phyloP scores from a whole-genome alignment of 2,888 invertebrate genomes.

The Charanyca ferruginea region DNA sequence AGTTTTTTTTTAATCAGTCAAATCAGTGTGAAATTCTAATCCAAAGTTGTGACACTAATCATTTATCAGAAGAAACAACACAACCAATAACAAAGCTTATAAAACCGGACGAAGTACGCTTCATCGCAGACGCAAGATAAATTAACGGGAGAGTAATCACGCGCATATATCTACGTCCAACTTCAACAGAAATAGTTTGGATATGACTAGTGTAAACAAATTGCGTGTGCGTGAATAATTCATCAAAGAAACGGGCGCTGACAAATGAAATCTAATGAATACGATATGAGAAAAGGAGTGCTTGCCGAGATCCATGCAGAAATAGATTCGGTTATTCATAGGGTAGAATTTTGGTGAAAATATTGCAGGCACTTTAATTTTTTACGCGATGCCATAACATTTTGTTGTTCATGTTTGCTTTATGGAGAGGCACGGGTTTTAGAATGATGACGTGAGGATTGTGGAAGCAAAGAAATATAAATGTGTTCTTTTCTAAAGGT shows the following conservation, averaged over 20 bases:
- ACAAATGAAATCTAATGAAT: constrained; percentile 90
- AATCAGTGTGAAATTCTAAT: constrained; percentile 25
- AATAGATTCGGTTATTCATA: constrained; percentile 64
- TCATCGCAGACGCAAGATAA: constrained; percentile 49
- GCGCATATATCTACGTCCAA: constrained; percentile 74
- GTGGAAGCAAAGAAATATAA: background rate
- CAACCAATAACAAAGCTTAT: constrained; percentile 50
- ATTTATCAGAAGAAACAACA: constrained; percentile 40
- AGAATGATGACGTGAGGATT: background rate
- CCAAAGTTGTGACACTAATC: constrained; percentile 15
- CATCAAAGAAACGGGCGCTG: constrained; percentile 86
- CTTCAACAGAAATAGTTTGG: constrained; percentile 73
- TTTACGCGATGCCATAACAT: constrained; percentile 53
- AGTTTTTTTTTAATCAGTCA: background rate
- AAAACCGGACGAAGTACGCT: constrained; percentile 48
- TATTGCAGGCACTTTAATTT: constrained; percentile 59
- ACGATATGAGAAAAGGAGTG: constrained; percentile 83
- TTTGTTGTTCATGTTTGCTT: constrained; percentile 26
- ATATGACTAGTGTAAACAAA: constrained; percentile 84
- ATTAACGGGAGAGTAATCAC: constrained; percentile 72
- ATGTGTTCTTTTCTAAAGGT: background rate
- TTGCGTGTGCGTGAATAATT: constrained; percentile 86
- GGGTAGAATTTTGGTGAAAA: constrained; percentile 56
- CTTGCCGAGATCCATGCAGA: constrained; percentile 76
- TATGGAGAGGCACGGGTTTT: background rate